Conservation (phyloP, 1,140 invertebrate species). For the Cecropterus lyciades region DNA sequence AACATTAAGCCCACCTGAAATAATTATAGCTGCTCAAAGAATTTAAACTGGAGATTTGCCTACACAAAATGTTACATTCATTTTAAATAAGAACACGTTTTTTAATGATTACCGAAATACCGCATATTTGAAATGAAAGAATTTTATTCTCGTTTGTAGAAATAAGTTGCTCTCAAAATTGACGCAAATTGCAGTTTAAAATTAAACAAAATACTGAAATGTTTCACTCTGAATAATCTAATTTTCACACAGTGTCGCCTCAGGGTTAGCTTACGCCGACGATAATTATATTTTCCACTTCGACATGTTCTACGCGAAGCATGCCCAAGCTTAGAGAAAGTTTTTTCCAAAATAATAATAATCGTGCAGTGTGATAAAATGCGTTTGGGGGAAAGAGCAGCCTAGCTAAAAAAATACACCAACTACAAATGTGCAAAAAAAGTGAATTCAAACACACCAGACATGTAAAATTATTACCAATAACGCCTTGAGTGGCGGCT, state of each 20-base stretch:
- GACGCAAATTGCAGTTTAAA: constrained; percentile 1
- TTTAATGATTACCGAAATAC: neutral
- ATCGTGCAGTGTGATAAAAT: constrained; percentile 83
- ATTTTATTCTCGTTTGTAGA: neutral
- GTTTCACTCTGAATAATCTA: constrained; percentile 12
- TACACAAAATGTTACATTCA: neutral
- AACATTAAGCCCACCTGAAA: constrained; percentile 10
- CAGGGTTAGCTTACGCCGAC: constrained; percentile 44
- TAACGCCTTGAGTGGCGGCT: constrained; percentile 79
- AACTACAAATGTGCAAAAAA: constrained; percentile 83
- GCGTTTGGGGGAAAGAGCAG: constrained; percentile 79
- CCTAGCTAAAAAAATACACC: constrained; percentile 82
- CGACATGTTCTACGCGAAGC: constrained; percentile 79
- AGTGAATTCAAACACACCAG: constrained; percentile 75
- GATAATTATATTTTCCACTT: constrained; percentile 49
- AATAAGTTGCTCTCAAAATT: neutral
- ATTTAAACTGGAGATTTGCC: neutral
- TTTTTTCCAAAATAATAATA: constrained; percentile 77
- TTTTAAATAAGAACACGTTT: neutral
- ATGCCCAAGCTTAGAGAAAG: constrained; percentile 82
- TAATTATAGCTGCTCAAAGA: constrained; percentile 1
- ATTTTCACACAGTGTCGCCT: constrained; percentile 37
- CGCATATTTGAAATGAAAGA: neutral
- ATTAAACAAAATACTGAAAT: neutral
- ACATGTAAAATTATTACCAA: constrained; percentile 78